Percentiles rank a stretch among this genome's conserved stretches.
phyloP scores from a whole-genome alignment of 1,140 invertebrate species.

The Hylaeus volcanicus region DNA sequence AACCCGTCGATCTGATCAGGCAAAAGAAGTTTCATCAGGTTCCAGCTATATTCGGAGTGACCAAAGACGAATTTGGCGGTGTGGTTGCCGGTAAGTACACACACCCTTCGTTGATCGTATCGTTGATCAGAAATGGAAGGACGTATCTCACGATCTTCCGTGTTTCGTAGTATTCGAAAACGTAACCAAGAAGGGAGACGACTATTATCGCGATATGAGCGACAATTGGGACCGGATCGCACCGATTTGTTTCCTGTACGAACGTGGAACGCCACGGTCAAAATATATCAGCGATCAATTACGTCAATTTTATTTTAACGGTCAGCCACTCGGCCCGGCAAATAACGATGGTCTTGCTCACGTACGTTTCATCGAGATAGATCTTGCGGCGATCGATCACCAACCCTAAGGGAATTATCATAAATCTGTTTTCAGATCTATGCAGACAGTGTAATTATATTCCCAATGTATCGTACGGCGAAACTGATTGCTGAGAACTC shows the following conservation, averaged over 20 bases:
- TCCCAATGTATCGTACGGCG: constrained; percentile 78
- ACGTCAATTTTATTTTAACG: constrained; percentile 77
- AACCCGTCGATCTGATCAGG: constrained; percentile 82
- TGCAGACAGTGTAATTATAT: constrained; percentile 80
- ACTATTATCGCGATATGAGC: constrained; percentile 77
- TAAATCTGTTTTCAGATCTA: constrained; percentile 72
- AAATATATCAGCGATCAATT: constrained; percentile 78
- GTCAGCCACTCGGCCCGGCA: constrained; percentile 69
- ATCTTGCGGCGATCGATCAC: not conserved
- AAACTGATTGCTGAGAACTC: constrained; percentile 79
- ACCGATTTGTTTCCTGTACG: constrained; percentile 82
- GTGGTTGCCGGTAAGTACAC: constrained; percentile 60
- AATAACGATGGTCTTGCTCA: constrained; percentile 67
- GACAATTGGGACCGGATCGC: constrained; percentile 80
- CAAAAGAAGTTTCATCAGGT: constrained; percentile 83
- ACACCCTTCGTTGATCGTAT: not conserved
- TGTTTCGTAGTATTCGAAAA: constrained; percentile 73
- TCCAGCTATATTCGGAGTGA: constrained; percentile 85
- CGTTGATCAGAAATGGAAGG: not conserved
- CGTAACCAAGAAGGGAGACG: constrained; percentile 67
- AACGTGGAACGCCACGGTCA: constrained; percentile 77
- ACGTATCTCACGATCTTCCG: not conserved
- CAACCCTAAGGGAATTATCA: not conserved
- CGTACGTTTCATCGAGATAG: constrained; percentile 58
- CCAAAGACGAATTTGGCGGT: constrained; percentile 84